phyloP scores from a whole-genome alignment of 2,797 vertebrate species.

The Mormyrops attenuatus region DNA sequence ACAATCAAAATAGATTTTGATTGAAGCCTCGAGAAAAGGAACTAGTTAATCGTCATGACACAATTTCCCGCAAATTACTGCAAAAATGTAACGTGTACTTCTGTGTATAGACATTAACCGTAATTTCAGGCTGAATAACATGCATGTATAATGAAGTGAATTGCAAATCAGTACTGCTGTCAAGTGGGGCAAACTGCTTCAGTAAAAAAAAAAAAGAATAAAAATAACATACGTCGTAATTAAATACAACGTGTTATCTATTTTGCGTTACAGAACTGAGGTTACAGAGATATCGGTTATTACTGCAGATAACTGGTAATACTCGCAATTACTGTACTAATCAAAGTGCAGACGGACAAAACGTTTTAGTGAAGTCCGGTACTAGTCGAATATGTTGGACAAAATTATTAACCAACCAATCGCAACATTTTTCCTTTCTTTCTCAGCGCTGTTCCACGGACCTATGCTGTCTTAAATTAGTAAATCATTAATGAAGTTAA shows the following conservation, averaged over 20 bases:
- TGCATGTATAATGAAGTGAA: not conserved
- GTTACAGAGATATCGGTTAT: not conserved
- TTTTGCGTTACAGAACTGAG: not conserved
- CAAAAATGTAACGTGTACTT: not conserved
- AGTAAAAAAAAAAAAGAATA: not conserved
- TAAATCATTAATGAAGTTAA: not conserved
- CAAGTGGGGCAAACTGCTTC: not conserved
- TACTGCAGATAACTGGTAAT: not conserved
- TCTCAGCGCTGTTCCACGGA: not conserved
- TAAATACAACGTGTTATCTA: not conserved
- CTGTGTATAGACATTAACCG: slow-evolving; percentile 7
- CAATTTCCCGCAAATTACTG: not conserved
- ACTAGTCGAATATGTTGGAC: not conserved
- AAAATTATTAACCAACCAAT: not conserved
- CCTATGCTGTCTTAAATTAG: not conserved
- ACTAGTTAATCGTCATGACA: not conserved
- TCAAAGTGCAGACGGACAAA: not conserved
- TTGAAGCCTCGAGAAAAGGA: not conserved
- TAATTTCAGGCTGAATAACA: not conserved
- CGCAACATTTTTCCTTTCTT: not conserved
- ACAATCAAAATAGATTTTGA: slow-evolving; percentile 5
- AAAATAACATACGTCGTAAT: not conserved
- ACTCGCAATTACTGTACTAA: not conserved
- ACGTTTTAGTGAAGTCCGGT: not conserved
- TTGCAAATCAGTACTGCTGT: not conserved